Evolutionary conservation across 2,888 invertebrate genomes (phyloP), one percentile per base, ranked within the genome.

Genomic region (Lithodes maja): DNA sequence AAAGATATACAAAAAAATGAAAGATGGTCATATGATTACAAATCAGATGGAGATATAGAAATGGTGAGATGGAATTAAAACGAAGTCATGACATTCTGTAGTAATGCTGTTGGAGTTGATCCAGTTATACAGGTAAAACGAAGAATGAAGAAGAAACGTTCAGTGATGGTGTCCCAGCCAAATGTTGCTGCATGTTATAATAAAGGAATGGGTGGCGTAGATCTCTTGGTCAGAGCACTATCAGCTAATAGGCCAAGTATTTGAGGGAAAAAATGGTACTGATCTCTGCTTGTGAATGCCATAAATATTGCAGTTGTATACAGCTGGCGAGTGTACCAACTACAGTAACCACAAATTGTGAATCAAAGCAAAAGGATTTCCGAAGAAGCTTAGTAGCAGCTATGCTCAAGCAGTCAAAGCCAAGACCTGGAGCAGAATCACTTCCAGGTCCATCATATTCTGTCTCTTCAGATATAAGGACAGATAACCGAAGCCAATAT

Each of bases 401-500:
- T 75, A 83, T 75, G 83, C 17, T 83, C 12, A 83, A 75, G 54
- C 83, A 54, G 75, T 83, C 83, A 54, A 12, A 83, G 49, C 83
- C 83, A 53, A 79, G 79, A n/a, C 78, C 85, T 61, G 61, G 85
- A 52, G 85, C 53, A 50, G 52, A 61, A 17, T 53, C 74, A 82
- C 82, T 49, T n/a, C 52, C 49, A 50, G 82, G 82, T 50, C 82
- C 82, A 50, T 69, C 82, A 49, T 79, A 9, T 69, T 79, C 69
- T 78, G 54, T 86, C 12, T 80, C 74, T 71, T 33, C 2, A 53
- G 80, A 79, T 17, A 53, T 86, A 2, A 86, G 86, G 33, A 86
- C 80, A 53, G 86, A 86, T 54, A 69, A 86, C 53, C n/a, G 53
- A 12, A 80, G 80, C 52, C 86, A 86, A 0, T 79, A 86, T n/a